Conservation (phyloP, 2,113 vertebrate species). For the Anarrhichthys ocellatus region DNA sequence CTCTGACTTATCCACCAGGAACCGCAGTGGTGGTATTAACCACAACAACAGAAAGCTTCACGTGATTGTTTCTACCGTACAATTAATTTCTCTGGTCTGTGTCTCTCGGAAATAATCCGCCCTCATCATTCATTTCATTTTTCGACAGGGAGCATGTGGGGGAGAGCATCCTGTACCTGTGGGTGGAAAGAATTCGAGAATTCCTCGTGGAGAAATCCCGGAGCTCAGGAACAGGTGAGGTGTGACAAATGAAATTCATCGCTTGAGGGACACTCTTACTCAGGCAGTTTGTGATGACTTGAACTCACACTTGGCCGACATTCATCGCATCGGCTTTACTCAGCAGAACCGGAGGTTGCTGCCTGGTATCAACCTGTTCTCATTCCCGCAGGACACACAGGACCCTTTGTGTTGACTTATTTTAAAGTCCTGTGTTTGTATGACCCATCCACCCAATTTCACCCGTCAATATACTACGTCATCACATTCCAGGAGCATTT, state of each 20-base stretch:
- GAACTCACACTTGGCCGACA: background rate
- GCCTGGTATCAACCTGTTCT: too few species aligned
- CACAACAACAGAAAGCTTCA: slow-evolving; percentile 53
- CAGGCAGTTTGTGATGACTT: background rate
- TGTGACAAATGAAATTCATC: slow-evolving; percentile 41
- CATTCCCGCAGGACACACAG: too few species aligned
- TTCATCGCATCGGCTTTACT: background rate
- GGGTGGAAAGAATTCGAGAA: slow-evolving; percentile 96
- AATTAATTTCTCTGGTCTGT: slow-evolving; percentile 2
- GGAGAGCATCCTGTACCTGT: slow-evolving; percentile 95
- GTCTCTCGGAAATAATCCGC: background rate
- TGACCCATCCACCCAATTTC: too few species aligned
- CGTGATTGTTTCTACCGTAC: slow-evolving; percentile 22
- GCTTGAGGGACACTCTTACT: background rate
- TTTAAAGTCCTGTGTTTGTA: too few species aligned
- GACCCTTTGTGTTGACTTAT: too few species aligned
- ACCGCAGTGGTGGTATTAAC: background rate
- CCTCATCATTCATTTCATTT: slow-evolving; percentile 43
- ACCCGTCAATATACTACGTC: too few species aligned
- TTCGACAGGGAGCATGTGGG: slow-evolving; percentile 89
- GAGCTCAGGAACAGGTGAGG: slow-evolving; percentile 87
- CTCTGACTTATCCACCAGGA: slow-evolving; percentile 41
- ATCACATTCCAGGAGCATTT: too few species aligned
- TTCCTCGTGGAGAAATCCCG: slow-evolving; percentile 89
- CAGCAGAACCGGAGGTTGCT: too few species aligned